These are phyloP conservation scores for Pterostichus madidus DNA, from an alignment of 2,888 invertebrate species.

Conservation along the genomic window DNA sequence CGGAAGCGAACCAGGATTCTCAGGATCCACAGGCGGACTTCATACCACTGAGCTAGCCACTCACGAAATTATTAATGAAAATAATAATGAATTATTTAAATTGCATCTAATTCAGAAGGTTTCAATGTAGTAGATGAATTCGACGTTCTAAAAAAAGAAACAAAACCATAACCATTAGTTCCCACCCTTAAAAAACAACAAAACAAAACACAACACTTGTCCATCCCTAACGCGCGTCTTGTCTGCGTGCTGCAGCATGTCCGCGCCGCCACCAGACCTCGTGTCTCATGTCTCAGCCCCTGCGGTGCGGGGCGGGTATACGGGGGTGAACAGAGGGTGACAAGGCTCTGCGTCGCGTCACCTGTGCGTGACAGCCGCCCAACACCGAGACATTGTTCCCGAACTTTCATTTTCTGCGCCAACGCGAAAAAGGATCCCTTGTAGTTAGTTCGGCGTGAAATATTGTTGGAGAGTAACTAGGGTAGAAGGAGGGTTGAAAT, in stretches of 20 bases:
- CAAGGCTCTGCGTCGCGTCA: slow-evolving; percentile 36
- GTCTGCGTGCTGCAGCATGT: slow-evolving; percentile 27
- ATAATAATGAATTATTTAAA: too few species aligned
- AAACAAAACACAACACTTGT: neutral
- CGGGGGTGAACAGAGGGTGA: slow-evolving; percentile 10
- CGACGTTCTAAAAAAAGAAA: too few species aligned
- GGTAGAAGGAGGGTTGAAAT: neutral
- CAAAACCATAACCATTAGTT: neutral
- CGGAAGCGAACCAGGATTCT: too few species aligned
- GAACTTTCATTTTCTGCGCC: slow-evolving; percentile 43
- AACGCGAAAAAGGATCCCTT: slow-evolving; percentile 19
- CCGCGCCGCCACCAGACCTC: neutral
- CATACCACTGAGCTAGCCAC: too few species aligned
- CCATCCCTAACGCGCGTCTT: neutral
- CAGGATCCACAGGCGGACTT: too few species aligned
- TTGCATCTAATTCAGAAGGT: too few species aligned
- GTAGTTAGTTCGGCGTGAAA: neutral
- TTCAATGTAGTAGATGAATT: too few species aligned
- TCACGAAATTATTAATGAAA: too few species aligned
- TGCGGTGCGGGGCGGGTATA: too few species aligned
- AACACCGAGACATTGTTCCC: slow-evolving; percentile 39
- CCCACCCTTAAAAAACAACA: neutral
- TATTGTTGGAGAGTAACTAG: neutral
- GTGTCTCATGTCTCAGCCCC: neutral
- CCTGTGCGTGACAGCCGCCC: slow-evolving; percentile 36